phyloP scores from a whole-genome alignment of 2,888 invertebrate genomes.

The Harpalus rufipes region DNA sequence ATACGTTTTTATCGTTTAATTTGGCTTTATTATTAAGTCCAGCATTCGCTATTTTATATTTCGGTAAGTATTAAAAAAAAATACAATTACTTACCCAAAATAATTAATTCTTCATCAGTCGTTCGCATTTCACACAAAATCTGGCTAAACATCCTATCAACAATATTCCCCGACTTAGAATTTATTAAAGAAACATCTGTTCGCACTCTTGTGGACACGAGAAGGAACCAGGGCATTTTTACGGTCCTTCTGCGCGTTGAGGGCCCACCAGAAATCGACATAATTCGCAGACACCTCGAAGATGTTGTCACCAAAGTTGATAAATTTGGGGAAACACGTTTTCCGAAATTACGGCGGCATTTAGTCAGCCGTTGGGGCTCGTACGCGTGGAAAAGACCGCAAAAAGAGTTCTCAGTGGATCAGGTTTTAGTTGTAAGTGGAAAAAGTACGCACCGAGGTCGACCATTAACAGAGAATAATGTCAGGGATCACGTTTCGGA shows the following conservation, averaged over 20 bases:
- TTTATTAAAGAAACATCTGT: conserved; percentile 77
- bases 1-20: conserved; percentile 50
- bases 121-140: conserved; percentile 72
- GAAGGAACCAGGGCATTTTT: conserved; percentile 86
- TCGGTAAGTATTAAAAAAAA: conserved; percentile 52
- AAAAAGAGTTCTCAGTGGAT: conserved; percentile 81
- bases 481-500: conserved; percentile 80
- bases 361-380: conserved; percentile 87
- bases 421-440: conserved; percentile 85
- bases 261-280: conserved; percentile 76
- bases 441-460: conserved; percentile 82
- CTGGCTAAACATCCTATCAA: conserved; percentile 74
- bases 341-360: conserved; percentile 83
- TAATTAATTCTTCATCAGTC: conserved; percentile 71
- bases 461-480: conserved; percentile 85
- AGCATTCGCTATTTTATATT: conserved; percentile 25
- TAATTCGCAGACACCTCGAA: conserved; percentile 74
- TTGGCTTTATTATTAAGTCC: conserved; percentile 36
- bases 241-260: conserved; percentile 84
- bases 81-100: not conserved
- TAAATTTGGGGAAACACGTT: conserved; percentile 79
- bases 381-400: conserved; percentile 84
- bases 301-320: conserved; percentile 81
- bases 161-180: conserved; percentile 75
- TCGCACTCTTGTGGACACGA: conserved; percentile 85